phyloP scores from a whole-genome alignment of 2,797 vertebrate genomes.

The Sebastes jordani region DNA sequence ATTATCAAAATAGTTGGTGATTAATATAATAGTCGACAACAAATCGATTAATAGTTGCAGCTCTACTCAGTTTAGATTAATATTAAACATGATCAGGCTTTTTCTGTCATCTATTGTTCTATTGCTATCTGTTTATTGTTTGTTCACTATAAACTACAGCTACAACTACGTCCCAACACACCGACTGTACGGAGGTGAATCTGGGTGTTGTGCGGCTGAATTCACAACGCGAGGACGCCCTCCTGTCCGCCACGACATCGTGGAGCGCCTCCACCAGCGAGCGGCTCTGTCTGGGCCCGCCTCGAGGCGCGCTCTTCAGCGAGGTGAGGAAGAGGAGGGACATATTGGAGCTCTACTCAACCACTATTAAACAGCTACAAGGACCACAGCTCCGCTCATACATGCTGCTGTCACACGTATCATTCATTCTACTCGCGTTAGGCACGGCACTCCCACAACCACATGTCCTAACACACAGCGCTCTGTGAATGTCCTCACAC shows the following conservation, averaged over 20 bases:
- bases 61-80: background rate
- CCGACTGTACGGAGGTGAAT: slow-evolving; percentile 62
- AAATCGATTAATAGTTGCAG: no score
- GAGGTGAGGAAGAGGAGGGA: slow-evolving; percentile 75
- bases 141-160: slow-evolving; percentile 28
- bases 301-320: slow-evolving; percentile 63
- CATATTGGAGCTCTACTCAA: slow-evolving; percentile 78
- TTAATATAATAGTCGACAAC: no score
- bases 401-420: slow-evolving; percentile 61
- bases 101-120: background rate
- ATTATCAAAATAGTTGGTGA: no score
- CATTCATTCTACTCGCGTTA: slow-evolving; percentile 42
- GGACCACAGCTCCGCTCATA: slow-evolving; percentile 74
- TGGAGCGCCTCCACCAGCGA: slow-evolving; percentile 83
- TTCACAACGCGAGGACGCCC: slow-evolving; percentile 37
- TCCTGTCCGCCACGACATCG: slow-evolving; percentile 75
- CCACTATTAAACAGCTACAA: slow-evolving; percentile 80
- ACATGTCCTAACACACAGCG: slow-evolving; percentile 54
- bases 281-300: slow-evolving; percentile 69
- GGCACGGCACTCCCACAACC: slow-evolving; percentile 45
- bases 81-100: background rate
- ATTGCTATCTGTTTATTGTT: background rate
- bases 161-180: slow-evolving; percentile 72
- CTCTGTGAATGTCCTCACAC: slow-evolving; percentile 55
- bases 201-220: slow-evolving; percentile 23